Percentiles rank a stretch among this genome's conserved stretches.
These are phyloP conservation scores for Cyphomyrus plagiostoma DNA, from an alignment of 2,113 vertebrate species.

Conservation along the genomic window DNA sequence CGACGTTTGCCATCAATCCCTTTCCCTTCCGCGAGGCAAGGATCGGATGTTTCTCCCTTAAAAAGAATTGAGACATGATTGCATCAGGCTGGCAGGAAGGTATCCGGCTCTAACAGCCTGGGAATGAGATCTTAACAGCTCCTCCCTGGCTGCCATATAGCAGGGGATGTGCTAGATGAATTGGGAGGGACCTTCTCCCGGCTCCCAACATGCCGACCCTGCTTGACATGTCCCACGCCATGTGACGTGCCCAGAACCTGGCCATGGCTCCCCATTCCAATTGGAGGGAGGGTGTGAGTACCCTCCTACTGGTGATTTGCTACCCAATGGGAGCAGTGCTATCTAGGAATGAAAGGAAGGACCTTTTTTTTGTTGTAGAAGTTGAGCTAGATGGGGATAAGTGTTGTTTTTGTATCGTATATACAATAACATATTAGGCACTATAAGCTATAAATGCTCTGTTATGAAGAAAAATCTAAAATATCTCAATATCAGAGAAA, in stretches of 20 bases:
- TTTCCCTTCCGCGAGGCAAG: background rate
- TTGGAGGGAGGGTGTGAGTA: background rate
- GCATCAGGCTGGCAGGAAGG: background rate
- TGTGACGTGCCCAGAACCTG: background rate
- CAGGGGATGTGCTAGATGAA: background rate
- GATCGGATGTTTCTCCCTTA: background rate
- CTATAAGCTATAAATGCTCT: background rate
- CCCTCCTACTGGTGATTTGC: background rate
- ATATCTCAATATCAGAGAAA: background rate
- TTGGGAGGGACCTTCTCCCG: background rate
- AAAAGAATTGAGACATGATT: conserved; percentile 7
- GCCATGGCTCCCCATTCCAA: background rate
- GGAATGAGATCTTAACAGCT: background rate
- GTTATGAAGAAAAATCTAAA: background rate
- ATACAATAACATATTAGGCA: background rate
- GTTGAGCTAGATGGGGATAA: background rate
- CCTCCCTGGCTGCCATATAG: background rate
- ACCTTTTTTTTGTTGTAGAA: background rate
- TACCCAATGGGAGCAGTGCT: background rate
- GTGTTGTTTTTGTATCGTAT: background rate
- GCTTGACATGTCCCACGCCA: background rate
- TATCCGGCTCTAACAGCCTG: background rate
- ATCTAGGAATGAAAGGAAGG: background rate
- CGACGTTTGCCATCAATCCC: background rate
- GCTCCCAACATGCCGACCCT: background rate